Evolutionary conservation across 2,888 invertebrate genomes (phyloP), one percentile per base, ranked within the genome.

Genomic region (Tipula unca): DNA sequence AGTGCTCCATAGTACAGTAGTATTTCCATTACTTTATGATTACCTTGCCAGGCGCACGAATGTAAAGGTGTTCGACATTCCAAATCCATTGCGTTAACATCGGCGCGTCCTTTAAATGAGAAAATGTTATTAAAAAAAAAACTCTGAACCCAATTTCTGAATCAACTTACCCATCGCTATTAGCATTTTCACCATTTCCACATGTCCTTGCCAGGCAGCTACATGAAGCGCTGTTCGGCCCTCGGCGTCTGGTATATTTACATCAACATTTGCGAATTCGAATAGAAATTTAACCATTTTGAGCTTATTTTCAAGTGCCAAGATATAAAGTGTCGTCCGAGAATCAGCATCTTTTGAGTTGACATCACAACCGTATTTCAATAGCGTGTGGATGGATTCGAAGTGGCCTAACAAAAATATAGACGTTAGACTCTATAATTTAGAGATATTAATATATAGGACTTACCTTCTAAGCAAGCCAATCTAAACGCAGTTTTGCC

Each of bases 41-140:
- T 96, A 0, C 98, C 98, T 89, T 98, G 97, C 98, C 98, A 98
- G 85, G 98, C 96, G 17, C 98, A 98, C 42, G 97, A 97, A 92
- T 98, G 98, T 87, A 98, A 91, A 0, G 98, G 97, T 0, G 98
- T 97, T 86, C 98, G 93, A 87, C 94, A 94, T 90, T 97, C 97
- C 87, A 95, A 93, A 91, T 98, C 98, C 87, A 95, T 94, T 0
- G 96, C 96, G 90, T 98, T 97, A 0, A 98, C 96, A 88, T 94
- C 93, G 1, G 98, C 97, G 85, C 95, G 94, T n/a, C 96, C 96
- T 91, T 88, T 84, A 25, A 48, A 14, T 69, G 29, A 84, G 4
- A 42, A 85, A 20, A 17, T 35, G 1, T 20, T 10, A 14, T 48
- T 39, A n/a, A 17, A n/a, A 42, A 20, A 36, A n/a, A 25, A 83